phyloP scores from a whole-genome alignment of 2,113 vertebrate species.

The Ageneiosus marmoratus region DNA sequence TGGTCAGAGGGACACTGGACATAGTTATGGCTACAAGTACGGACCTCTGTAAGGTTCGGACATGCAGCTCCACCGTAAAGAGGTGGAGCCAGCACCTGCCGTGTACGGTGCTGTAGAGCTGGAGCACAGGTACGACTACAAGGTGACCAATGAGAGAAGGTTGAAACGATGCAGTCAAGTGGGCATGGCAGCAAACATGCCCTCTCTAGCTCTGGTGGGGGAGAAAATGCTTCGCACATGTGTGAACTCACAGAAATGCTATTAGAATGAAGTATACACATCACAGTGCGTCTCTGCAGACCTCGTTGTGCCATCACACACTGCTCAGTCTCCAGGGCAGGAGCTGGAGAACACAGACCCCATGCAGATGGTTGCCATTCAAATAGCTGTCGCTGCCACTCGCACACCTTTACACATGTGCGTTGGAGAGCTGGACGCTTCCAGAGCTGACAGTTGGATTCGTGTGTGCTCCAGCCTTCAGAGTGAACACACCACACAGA shows the following conservation, averaged over 20 bases:
- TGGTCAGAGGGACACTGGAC: slow-evolving; percentile 71
- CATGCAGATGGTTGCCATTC: slow-evolving; percentile 80
- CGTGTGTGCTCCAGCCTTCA: slow-evolving; percentile 80
- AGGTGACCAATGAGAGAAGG: slow-evolving; percentile 79
- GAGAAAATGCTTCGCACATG: slow-evolving; percentile 77
- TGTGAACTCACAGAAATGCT: slow-evolving; percentile 64
- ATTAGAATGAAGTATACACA: slow-evolving; percentile 75
- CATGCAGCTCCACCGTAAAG: slow-evolving; percentile 79
- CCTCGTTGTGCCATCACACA: slow-evolving; percentile 83
- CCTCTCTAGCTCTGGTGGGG: slow-evolving; percentile 71
- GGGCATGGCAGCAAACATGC: slow-evolving; percentile 85
- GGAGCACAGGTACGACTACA: slow-evolving; percentile 69
- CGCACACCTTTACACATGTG: slow-evolving; percentile 80
- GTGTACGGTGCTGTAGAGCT: slow-evolving; percentile 71
- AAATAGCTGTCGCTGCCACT: slow-evolving; percentile 82
- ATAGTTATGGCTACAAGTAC: slow-evolving; percentile 58
- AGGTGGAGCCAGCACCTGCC: slow-evolving; percentile 71
- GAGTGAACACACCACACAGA: slow-evolving; percentile 80
- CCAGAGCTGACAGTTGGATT: slow-evolving; percentile 73
- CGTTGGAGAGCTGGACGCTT: slow-evolving; percentile 75
- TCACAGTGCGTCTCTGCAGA: slow-evolving; percentile 70
- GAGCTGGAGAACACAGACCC: slow-evolving; percentile 70
- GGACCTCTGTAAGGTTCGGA: slow-evolving; percentile 76
- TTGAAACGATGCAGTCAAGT: slow-evolving; percentile 76
- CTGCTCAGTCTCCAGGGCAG: slow-evolving; percentile 16